Percentiles rank a stretch among this genome's conserved stretches.
These are phyloP conservation scores for Urocitellus parryii DNA, from an alignment of 2,113 vertebrate genomes.

Conservation along the genomic window DNA sequence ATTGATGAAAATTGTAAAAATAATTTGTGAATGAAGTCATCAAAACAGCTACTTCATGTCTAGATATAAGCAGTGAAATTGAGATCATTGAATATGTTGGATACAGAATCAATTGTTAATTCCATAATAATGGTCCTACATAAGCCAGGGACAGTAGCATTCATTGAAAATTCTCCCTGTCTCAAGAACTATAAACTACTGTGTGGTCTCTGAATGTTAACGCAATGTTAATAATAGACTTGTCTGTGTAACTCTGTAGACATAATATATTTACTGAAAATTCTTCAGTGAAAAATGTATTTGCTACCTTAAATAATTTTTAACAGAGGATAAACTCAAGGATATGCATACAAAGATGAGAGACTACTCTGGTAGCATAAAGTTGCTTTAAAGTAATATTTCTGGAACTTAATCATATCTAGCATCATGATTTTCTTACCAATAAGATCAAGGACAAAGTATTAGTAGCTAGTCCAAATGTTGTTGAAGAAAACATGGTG, in stretches of 20 bases:
- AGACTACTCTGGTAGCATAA: background rate
- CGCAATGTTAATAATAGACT: constrained; percentile 22
- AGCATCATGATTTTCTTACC: background rate
- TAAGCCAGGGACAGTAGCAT: constrained; percentile 21
- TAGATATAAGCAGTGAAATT: constrained; percentile 51
- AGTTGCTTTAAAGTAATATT: background rate
- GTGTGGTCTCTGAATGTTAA: constrained; percentile 54
- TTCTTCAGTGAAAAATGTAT: constrained; percentile 3
- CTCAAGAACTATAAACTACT: constrained; percentile 66
- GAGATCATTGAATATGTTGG: constrained; percentile 21
- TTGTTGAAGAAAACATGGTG: background rate
- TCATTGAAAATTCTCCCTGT: constrained; percentile 61
- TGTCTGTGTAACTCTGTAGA: constrained; percentile 30
- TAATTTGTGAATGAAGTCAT: constrained; percentile 74
- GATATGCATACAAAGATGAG: background rate
- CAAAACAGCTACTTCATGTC: constrained; percentile 49
- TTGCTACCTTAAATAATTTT: constrained; percentile 33
- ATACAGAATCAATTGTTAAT: constrained; percentile 64
- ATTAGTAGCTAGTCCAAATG: background rate
- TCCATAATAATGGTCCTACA: constrained; percentile 54
- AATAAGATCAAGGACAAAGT: background rate
- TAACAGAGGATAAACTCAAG: constrained; percentile 11
- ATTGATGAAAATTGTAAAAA: constrained; percentile 69
- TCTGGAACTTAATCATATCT: background rate
- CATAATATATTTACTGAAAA: constrained; percentile 26